Evolutionary conservation across 2,888 invertebrate genomes (phyloP), one percentile per base, ranked within the genome.

Genomic region (Dasysyrphus albostriatus): DNA sequence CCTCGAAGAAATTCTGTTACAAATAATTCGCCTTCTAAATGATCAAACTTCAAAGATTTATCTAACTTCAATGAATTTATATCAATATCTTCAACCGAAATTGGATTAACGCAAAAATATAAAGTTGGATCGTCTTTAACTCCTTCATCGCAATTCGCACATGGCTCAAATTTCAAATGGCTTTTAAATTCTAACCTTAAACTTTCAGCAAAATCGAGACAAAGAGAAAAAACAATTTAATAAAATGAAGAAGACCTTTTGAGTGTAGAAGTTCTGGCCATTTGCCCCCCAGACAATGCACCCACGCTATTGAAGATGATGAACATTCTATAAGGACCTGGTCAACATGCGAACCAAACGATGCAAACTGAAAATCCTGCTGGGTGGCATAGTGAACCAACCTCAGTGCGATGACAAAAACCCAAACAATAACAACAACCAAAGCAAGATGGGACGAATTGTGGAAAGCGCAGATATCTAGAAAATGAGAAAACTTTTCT

Each of bases 401-500:
- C 61, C 56, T 56, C 49, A 61, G 70, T 49, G 24, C 24, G 69
- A 39, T 51, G 51, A 37, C 34, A 51, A 49, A 34, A 65, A 42
- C 6, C 12, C 14, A 16, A 37, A 37, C 47, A 70, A 69, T 39
- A 69, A 16, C 16, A 44, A 51, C 24, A 70, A 69, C 29, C 44
- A 47, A 42, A 2, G 24, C 42, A 12, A 5, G 9, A 49, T n/a
- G n/a, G 39, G 14, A 29, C 8, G 24, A 29, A 5, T n/a, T 37
- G 8, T 8, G 19, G n/a, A 29, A 59, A 24, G 24, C 24, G 49
- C 10, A 49, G 10, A 74, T 16, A 63, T 76, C 51, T 51, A 58
- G 56, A 84, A 83, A 84, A 84, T 84, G 83, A 84, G 80, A 80
- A 79, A 84, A 84, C 80, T 84, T 84, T 79, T 75, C 34, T 34